Base-by-base conservation (phyloP, 92 coral and sea anemone species). In the Epizoanthus ramosus region DNA sequence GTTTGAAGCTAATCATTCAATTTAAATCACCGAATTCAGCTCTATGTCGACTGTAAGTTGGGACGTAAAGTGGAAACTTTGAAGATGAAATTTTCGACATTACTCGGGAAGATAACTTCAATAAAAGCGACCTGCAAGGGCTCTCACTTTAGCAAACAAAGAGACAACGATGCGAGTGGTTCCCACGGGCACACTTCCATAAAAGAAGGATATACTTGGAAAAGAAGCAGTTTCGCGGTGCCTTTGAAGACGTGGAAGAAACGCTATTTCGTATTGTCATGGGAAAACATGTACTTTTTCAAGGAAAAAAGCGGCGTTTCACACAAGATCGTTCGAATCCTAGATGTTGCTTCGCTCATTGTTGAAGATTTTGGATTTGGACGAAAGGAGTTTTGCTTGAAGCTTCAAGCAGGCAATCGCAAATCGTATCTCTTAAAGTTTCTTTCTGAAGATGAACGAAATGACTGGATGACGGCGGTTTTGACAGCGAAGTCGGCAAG, bases 401-500 rank as follows among this genome's bases (percentile, higher is more conserved):
- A 93, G 23, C 86, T 92, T 19, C 91, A 88, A 65, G 96, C 91
- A 71, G 83, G 85, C 28, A 86, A 86, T 43, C 87, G 86, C 17
- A 89, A 87, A 72, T 90, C 93, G 10, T 70, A 79, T 59, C 77
- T 92, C 53, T 70, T 92, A 50, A 87, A 89, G 79, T 92, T 91
- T 74, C 81, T 83, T 21, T 84, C 85, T 3, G 96, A 92, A 80
- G 92, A 88, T 13, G 96, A 92, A 53, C 65, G 96, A 57, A 92
- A 92, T 72, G 96, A 89, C 68, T 92, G 96, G 96, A 82, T 92
- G 16, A 92, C 96, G 10, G 96, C 96, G 4, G 96, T 92, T n/a
- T 71, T 92, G 28, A 92, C 96, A 21, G 96, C 96, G 16, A 92
- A 92, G 75, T 92, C 96, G 35, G 90, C 86, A 69, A 89, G 93